Evolutionary conservation across 2,113 vertebrate genomes (phyloP), one percentile per base, ranked within the genome.

Genomic region (Stigmatopora argus): DNA sequence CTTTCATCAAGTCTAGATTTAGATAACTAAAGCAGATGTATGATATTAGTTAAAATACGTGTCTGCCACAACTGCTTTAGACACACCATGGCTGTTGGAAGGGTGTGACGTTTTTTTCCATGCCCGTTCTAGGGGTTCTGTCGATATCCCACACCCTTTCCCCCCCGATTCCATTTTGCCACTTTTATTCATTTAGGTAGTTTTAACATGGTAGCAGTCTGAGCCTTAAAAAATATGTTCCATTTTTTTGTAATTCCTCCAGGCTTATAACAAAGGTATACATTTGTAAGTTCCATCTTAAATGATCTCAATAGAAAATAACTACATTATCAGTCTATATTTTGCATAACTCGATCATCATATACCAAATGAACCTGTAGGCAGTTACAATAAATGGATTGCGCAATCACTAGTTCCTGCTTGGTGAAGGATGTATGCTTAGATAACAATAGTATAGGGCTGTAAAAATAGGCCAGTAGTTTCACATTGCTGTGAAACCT

Each of bases 381-480:
- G 34, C 7, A 5, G 7, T 60, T 55, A 19, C 12, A 41, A 13
- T 60, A 60, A 41, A 11, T 44, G 38, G 58, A 44, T 44, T 44
- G 58, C n/a, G 4, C 18, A 13, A 19, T 44, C 58, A 60, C 57
- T 18, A 58, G 75, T 70, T 81, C 64, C 73, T n/a, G 62, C 64
- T 73, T 3, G 3, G 12, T 69, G 52, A 71, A 72, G 78, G 79
- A 80, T 80, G 57, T 31, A n/a, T n/a, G 71, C 5, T 34, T 31
- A 70, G 56, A 63, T 61, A 77, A 75, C 67, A 78, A 70, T 59
- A 65, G 17, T 55, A 26, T 61, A 21, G 35, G 55, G 64, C 41
- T 78, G 58, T 83, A 77, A 78, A 80, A 81, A 81, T 53, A 80
- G 62, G 44, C 53, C 52, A 14, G 45, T 46, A 66, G 81, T 66